phyloP scores from a whole-genome alignment of 2,888 invertebrate species.

The Nemotelus nigrinus region DNA sequence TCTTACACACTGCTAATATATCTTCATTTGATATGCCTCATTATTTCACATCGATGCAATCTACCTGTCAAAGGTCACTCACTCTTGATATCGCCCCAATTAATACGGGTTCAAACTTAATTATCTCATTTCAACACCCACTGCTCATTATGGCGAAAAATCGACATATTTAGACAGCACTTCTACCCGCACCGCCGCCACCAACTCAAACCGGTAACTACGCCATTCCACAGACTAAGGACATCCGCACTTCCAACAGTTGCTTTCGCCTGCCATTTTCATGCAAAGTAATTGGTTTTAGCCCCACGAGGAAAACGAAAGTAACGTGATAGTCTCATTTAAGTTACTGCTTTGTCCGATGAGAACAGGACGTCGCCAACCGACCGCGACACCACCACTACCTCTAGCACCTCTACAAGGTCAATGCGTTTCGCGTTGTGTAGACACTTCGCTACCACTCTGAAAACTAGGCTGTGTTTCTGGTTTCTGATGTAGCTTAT shows the following conservation, averaged over 20 bases:
- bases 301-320: neutral
- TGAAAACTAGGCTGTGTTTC: too few species aligned
- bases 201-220: neutral
- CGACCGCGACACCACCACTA: too few species aligned
- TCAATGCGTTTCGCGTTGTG: neutral
- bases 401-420: neutral
- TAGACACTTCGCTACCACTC: too few species aligned
- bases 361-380: too few species aligned
- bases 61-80: slow-evolving; percentile 6
- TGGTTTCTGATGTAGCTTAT: too few species aligned
- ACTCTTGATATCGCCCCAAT: slow-evolving; percentile 9
- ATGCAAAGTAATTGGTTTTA: slow-evolving; percentile 32
- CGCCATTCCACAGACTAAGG: neutral
- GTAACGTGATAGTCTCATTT: slow-evolving; percentile 6
- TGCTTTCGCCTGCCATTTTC: neutral
- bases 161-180: slow-evolving; percentile 18
- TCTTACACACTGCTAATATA: too few species aligned
- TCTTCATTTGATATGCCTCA: too few species aligned
- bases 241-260: neutral
- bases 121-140: slow-evolving; percentile 23
- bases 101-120: slow-evolving; percentile 21
- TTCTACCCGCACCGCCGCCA: neutral
- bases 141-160: slow-evolving; percentile 27
- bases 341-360: too few species aligned
- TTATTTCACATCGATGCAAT: neutral